Evolutionary conservation across 2,797 vertebrate species (phyloP), one percentile per base, ranked within the genome.

Genomic region (Sparus aurata): DNA sequence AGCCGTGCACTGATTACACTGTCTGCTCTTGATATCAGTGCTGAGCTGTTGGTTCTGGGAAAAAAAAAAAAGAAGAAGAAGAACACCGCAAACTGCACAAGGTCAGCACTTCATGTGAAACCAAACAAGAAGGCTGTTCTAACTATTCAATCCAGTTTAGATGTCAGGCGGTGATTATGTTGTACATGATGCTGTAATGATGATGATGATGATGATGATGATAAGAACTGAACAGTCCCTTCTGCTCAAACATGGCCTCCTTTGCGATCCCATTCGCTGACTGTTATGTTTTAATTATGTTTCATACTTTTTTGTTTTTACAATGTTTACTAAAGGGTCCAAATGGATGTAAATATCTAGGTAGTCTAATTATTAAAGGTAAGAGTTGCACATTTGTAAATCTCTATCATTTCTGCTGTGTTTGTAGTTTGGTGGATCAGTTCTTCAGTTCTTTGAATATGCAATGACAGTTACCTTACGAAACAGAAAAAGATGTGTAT

Each of bases 1-100:
- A 41, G 66, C 50, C n/a, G 0, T 65, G 57, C 75, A 73, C 52
- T 79, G 69, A 84, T 83, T 84, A 73, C n/a, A 63, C 45, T 52
- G 20, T 11, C 57, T 23, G 27, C 68, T 38, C 47, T 25, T 55
- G 52, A 73, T 74, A 73, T 4, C 38, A 45, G 23, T 3, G 0
- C 30, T 62, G 16, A 62, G 58, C 16, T 9, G 4, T 49, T 64
- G 22, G 23, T 70, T 63, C 74, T 45, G 45, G 3, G 75, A 34
- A 27, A 27, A 27, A 27, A 3, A 22, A 30, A 17, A 5, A 17
- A 43, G 3, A 1, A 76, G 27, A 59, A 75, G 20, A 68, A n/a
- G 64, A 27, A 75, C n/a, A n/a, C 20, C 59, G 69, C 20, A 69
- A 49, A 27, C 25, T 41, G 10, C n/a, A 67, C 49, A 78, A 54